Conservation (phyloP, 2,888 invertebrate species). For the Philereme transversata region DNA sequence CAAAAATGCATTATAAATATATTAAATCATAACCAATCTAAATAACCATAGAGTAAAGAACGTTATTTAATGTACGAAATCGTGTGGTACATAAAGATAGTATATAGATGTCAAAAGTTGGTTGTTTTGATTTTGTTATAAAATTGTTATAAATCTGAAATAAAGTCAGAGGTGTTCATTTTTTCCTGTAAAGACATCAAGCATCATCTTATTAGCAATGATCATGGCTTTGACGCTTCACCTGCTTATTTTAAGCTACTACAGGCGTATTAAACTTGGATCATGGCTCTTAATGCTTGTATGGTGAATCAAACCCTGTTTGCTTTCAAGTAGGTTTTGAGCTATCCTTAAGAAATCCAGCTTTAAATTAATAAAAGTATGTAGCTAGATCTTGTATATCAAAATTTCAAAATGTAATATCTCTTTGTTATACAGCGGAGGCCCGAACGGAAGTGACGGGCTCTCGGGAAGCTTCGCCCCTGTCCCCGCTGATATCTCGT, state of each 20-base stretch:
- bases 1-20: no score
- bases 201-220: constrained; percentile 12
- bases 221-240: constrained; percentile 34
- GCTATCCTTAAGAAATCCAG: not conserved
- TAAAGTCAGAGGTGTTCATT: not conserved
- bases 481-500: constrained; percentile 78
- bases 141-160: not conserved
- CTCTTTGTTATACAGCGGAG: constrained; percentile 59
- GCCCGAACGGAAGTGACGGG: constrained; percentile 73
- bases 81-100: no score
- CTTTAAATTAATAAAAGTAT: not conserved
- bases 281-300: no score
- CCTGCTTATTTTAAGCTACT: constrained; percentile 26
- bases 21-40: no score
- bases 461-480: constrained; percentile 70
- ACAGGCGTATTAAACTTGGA: no score
- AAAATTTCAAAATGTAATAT: constrained; percentile 7
- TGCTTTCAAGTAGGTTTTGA: not conserved
- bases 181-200: constrained; percentile 1
- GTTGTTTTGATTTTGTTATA: no score
- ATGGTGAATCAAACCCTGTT: no score
- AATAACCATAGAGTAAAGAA: no score
- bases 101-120: no score
- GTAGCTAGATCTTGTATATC: not conserved
- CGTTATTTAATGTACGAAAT: no score